phyloP scores from a whole-genome alignment of 2,888 invertebrate species.

The Molorchus minor region DNA sequence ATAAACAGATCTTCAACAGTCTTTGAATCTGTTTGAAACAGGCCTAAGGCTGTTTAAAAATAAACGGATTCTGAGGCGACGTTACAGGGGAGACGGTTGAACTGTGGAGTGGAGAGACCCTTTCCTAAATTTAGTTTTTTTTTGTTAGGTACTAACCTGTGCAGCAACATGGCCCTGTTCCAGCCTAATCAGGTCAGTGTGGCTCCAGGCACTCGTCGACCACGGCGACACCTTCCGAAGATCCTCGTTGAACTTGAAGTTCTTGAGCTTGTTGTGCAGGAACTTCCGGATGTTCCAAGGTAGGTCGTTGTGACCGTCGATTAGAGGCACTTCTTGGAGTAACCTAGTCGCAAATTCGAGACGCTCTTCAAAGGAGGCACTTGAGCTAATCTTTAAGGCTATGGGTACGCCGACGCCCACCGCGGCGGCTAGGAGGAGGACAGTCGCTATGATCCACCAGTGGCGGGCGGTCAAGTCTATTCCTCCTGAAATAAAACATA shows the following conservation, averaged over 20 bases:
- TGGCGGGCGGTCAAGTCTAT: slow-evolving; percentile 71
- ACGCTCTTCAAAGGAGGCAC: slow-evolving; percentile 79
- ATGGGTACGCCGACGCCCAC: slow-evolving; percentile 83
- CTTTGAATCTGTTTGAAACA: no score
- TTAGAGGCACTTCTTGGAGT: slow-evolving; percentile 76
- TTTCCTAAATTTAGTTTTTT: no score
- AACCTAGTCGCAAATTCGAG: slow-evolving; percentile 75
- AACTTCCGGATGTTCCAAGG: slow-evolving; percentile 93
- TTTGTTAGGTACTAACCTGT: no score
- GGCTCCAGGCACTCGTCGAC: slow-evolving; percentile 79
- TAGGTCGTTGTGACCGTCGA: slow-evolving; percentile 90
- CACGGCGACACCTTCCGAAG: slow-evolving; percentile 75
- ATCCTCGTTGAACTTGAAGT: slow-evolving; percentile 79
- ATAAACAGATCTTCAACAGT: no score
- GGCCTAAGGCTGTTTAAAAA: no score
- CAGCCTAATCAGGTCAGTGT: slow-evolving; percentile 80
- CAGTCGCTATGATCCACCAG: slow-evolving; percentile 80
- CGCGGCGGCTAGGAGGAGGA: slow-evolving; percentile 79
- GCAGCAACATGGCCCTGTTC: slow-evolving; percentile 80
- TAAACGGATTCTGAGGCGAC: no score
- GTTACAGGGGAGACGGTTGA: no score
- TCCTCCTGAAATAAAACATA: slow-evolving; percentile 66
- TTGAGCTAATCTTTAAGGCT: slow-evolving; percentile 79
- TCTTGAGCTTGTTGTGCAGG: slow-evolving; percentile 86
- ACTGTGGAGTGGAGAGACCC: no score